These are phyloP conservation scores for Adelges cooleyi DNA, from an alignment of 1,140 invertebrate genomes.

Conservation along the genomic window DNA sequence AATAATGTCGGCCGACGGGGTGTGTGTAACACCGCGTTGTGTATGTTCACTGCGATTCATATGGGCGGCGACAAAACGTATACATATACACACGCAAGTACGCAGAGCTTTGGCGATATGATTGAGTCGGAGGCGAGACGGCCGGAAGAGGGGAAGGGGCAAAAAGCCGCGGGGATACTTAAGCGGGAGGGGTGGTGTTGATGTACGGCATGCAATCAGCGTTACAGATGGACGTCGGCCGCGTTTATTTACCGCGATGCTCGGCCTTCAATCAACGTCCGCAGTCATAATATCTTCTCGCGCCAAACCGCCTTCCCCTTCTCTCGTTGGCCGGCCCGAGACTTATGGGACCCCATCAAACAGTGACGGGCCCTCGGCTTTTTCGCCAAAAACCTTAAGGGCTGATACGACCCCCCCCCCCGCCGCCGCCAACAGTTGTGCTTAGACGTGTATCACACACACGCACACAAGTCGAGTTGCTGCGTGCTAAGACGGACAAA, in stretches of 20 bases:
- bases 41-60: neutral
- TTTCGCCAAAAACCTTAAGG: no score
- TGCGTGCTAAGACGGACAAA: neutral
- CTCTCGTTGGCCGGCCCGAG: neutral
- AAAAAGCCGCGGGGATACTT: neutral
- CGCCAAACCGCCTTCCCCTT: neutral
- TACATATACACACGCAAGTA: neutral
- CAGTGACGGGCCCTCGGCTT: neutral
- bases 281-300: slow-evolving; percentile 18
- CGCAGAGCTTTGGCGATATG: slow-evolving; percentile 20
- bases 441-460: no score
- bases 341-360: slow-evolving; percentile 23
- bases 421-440: no score
- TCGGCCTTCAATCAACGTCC: slow-evolving; percentile 23
- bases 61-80: neutral
- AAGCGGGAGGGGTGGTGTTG: neutral
- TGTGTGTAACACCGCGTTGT: no score
- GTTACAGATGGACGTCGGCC: slow-evolving; percentile 23
- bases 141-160: neutral
- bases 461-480: no score
- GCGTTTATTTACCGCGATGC: slow-evolving; percentile 26
- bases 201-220: slow-evolving; percentile 20
- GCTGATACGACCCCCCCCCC: no score
- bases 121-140: neutral
- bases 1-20: no score